Conservation (phyloP, 2,888 invertebrate genomes). For the Phyllotreta cruciferae region DNA sequence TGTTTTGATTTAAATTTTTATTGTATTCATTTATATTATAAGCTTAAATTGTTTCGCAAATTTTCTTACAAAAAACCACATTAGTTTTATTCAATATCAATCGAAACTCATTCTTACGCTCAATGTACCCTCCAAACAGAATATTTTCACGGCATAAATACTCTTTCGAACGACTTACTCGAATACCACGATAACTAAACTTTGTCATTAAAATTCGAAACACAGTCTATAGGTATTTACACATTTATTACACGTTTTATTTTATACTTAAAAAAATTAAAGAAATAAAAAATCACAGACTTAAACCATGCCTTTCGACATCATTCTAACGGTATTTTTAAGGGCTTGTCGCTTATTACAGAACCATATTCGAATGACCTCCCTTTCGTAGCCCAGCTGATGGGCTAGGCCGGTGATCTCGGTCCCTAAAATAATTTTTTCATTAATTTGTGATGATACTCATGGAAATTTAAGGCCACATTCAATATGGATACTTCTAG, state of each 20-base stretch:
- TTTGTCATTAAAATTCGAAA: background rate
- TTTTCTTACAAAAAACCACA: too few relatives aligned
- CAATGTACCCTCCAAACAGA: too few relatives aligned
- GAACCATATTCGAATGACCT: conserved; percentile 99
- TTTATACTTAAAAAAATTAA: background rate
- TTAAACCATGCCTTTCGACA: conserved; percentile 86
- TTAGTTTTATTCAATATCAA: too few relatives aligned
- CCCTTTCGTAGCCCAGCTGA: conserved; percentile 94
- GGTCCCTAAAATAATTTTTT: conserved; percentile 71
- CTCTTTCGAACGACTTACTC: background rate
- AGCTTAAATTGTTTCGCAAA: too few relatives aligned
- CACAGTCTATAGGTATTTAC: conserved; percentile 5
- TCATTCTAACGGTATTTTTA: conserved; percentile 96
- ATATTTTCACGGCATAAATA: too few relatives aligned
- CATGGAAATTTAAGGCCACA: background rate
- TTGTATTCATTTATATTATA: too few relatives aligned
- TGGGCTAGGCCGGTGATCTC: conserved; percentile 96
- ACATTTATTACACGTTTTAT: background rate
- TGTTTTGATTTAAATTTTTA: too few relatives aligned
- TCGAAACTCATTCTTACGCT: too few relatives aligned
- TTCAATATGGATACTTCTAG: too few relatives aligned
- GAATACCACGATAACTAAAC: background rate
- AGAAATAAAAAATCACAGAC: conserved; percentile 39
- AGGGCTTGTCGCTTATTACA: conserved; percentile 98
- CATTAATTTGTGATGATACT: conserved; percentile 25